Evolutionary conservation across 2,113 vertebrate genomes (phyloP), one percentile per base, ranked within the genome.

Genomic region (Dissostichus mawsoni): DNA sequence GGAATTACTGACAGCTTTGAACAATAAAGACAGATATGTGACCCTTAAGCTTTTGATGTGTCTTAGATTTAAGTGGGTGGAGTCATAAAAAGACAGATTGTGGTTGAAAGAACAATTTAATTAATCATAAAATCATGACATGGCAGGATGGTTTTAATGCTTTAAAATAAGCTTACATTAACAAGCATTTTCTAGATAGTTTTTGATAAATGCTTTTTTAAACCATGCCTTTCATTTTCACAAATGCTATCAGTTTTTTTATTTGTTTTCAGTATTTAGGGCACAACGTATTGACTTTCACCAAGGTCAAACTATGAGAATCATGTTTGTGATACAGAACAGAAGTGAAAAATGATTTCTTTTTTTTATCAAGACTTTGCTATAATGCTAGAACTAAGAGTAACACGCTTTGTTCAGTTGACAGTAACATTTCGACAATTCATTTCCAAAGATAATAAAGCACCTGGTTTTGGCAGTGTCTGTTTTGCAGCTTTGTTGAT

Each of bases 401-500:
- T 12, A 47, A 29, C 33, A 63, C 52, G 9, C 48, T 47, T 62
- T 65, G 12, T 33, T 79, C 29, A 29, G 57, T 45, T 69, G 36
- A 41, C 47, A 61, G 57, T 59, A 74, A 56, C 33, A 76, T 75
- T 53, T 55, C 67, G 45, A n/a, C 66, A 55, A 51, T 25, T 45
- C 8, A 36, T 74, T 71, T 73, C 12, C 52, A 78, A 76, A 29
- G 68, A 69, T 62, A 61, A 62, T 25, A 11, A 69, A 69, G 29
- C 45, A 67, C 64, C 52, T 67, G 55, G 41, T 58, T 18, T 47
- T 66, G 51, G 69, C 36, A 66, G 11, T 56, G 65, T n/a, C 18
- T 48, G 20, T 48, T 68, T 59, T 69, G 44, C 59, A 23, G 29
- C 67, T 62, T 69, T 81, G 61, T 79, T 62, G 36, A 83, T 66